Base-by-base conservation (phyloP, 2,113 vertebrate species). In the Actenoides hombroni region DNA sequence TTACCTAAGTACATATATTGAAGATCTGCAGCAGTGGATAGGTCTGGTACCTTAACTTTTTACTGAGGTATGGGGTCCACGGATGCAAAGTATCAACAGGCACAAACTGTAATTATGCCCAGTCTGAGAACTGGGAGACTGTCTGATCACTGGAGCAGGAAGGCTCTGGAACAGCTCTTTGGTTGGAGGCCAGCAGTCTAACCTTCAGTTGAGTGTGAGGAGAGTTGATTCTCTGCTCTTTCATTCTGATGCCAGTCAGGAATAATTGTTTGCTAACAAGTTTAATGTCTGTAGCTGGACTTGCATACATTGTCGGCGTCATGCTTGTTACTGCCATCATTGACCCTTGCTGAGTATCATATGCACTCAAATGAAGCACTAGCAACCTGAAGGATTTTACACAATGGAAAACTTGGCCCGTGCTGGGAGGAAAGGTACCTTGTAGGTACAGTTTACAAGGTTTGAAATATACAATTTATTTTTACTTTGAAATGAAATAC, bases 121-220 rank as follows among this genome's bases (percentile, higher is more conserved):
- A n/a, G 33, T 29, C 60, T 51, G 73, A 86, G 56, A 83, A 26
- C 51, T 39, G 53, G 25, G 80, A 88, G 60, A 78, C 26, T 40
- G 37, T 40, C 39, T 83, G 83, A 75, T 92, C 92, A 75, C 37
- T 90, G 91, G 83, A 82, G 94, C 88, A 84, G 42, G 53, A 70
- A 86, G 83, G 29, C 51, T 83, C 76, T 90, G 42, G 42, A 93
- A 67, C 40, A 88, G 56, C 25, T 59, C 51, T 84, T 86, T 64
- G 69, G 35, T 16, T 78, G 60, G 73, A 91, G 11, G 56, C 86
- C 95, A 96, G 39, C 74, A 78, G 51, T 39, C 16, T 57, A n/a
- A 73, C 28, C 88, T 70, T 29, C 64, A 70, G 46, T 31, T 9
- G n/a, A 75, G 21, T 9, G 12, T 29, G 13, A 37, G 16, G 68